Conservation (phyloP, 2,113 vertebrate species). For the Myotis lucifugus region DNA sequence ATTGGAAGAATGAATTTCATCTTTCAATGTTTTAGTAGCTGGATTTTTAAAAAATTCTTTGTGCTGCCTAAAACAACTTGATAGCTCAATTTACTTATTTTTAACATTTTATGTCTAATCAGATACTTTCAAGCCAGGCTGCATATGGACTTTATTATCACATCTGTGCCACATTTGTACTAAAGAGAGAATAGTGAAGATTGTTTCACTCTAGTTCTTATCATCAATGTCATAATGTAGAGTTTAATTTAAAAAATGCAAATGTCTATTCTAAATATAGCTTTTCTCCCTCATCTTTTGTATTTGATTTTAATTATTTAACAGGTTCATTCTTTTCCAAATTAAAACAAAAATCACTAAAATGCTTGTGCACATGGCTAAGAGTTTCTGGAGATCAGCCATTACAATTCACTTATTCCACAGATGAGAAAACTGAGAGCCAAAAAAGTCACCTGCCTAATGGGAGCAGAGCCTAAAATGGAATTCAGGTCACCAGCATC, state of each 20-base stretch:
- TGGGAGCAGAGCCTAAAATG: background rate
- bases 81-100: conserved; percentile 44
- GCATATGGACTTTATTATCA: conserved; percentile 50
- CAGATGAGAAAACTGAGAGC: conserved; percentile 5
- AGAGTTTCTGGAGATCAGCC: background rate
- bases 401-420: conserved; percentile 11
- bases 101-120: conserved; percentile 53
- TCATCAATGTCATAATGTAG: conserved; percentile 42
- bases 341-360: conserved; percentile 26
- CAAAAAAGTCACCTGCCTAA: background rate
- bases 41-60: background rate
- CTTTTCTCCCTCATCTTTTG: conserved; percentile 31
- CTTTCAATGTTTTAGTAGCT: conserved; percentile 14
- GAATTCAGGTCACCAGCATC: background rate
- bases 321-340: conserved; percentile 24
- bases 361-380: background rate
- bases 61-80: conserved; percentile 42
- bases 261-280: conserved; percentile 52
- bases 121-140: background rate
- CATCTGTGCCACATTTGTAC: conserved; percentile 50
- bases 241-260: conserved; percentile 72
- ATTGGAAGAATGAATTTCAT: background rate
- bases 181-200: background rate
- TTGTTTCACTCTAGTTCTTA: conserved; percentile 14
- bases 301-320: conserved; percentile 36